Conservation (phyloP, 2,888 invertebrate species). For the Xanthorhoe designata region DNA sequence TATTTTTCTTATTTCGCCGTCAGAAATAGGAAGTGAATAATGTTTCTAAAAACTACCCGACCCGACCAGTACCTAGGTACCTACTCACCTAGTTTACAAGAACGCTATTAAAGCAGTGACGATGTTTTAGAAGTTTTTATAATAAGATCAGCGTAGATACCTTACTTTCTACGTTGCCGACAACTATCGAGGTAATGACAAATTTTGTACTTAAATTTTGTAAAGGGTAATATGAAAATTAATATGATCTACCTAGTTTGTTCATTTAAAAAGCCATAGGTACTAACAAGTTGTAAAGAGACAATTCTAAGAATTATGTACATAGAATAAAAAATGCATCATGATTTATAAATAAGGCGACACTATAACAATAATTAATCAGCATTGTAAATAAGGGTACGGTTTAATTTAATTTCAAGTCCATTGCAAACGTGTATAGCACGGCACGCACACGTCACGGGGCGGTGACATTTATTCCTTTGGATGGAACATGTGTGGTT, state of each 20-base stretch:
- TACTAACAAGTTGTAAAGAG: conserved; percentile 28
- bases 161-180: conserved; percentile 22
- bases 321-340: conserved; percentile 26
- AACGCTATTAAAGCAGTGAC: background rate
- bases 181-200: conserved; percentile 24
- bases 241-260: conserved; percentile 29
- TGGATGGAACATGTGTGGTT: conserved; percentile 62
- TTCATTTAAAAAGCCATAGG: conserved; percentile 32
- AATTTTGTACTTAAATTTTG: conserved; percentile 34
- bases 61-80: background rate
- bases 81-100: conserved; percentile 13
- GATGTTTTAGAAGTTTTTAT: conserved; percentile 5
- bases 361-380: conserved; percentile 18
- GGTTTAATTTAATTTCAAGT: conserved; percentile 25
- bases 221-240: conserved; percentile 20
- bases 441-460: conserved; percentile 29
- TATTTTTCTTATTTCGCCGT: conserved; percentile 18
- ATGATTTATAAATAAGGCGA: conserved; percentile 28
- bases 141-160: conserved; percentile 24
- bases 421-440: conserved; percentile 33
- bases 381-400: conserved; percentile 15
- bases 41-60: conserved; percentile 22
- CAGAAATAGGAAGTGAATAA: conserved; percentile 10
- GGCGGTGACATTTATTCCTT: conserved; percentile 54
- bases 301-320: conserved; percentile 22